Conservation (phyloP, 2,797 vertebrate species). For the Meda fulgida region DNA sequence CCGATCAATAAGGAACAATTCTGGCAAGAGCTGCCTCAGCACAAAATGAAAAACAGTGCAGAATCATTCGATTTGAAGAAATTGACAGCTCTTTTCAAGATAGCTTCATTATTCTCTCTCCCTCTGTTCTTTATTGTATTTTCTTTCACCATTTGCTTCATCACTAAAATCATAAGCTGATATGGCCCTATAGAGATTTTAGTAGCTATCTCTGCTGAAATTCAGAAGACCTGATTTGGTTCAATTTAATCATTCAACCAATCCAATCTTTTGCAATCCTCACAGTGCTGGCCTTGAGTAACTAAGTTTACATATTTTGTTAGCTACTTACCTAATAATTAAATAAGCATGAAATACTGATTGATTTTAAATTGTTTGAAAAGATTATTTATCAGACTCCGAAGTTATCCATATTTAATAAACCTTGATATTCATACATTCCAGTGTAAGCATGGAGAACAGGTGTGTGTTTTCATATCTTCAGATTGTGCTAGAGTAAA, state of each 20-base stretch:
- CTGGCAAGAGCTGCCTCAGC: constrained; percentile 55
- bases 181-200: neutral
- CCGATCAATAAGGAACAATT: constrained; percentile 53
- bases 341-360: neutral
- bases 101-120: constrained; percentile 10
- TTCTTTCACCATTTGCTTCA: neutral
- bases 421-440: neutral
- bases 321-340: neutral
- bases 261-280: neutral
- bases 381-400: neutral
- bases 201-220: neutral
- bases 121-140: constrained; percentile 11
- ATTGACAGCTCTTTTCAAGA: constrained; percentile 45
- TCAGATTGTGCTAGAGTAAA: neutral
- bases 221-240: neutral
- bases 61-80: constrained; percentile 49
- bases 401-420: neutral
- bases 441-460: neutral
- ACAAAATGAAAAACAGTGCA: constrained; percentile 44
- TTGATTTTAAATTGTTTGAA: neutral
- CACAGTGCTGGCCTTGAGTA: neutral
- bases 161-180: constrained; percentile 5
- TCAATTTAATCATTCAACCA: neutral
- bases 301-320: neutral
- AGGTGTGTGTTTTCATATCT: neutral